Evolutionary conservation across 2,888 invertebrate species (phyloP), one percentile per base, ranked within the genome.

Genomic region (Acleris laterana): DNA sequence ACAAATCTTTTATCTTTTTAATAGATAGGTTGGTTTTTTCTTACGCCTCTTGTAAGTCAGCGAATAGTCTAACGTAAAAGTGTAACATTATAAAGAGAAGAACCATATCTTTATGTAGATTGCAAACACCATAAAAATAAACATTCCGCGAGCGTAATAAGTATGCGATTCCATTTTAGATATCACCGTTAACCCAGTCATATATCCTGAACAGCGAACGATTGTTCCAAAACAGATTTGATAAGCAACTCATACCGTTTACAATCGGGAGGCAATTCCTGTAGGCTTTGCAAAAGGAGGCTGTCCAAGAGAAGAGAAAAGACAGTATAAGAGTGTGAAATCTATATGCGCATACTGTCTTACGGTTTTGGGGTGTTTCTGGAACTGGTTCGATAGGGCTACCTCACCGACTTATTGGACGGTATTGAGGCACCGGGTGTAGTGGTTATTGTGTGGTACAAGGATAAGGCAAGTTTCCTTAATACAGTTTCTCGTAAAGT

Each of bases 121-220:
- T 28, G 7, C 28, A 28, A 32, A 32, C 32, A 32, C 32, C 32
- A 32, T 9, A 32, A 9, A 32, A 32, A 32, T 32, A 32, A 32
- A 32, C 32, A 32, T 32, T 32, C 32, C 3, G 32, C 32, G 32
- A 32, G 32, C 32, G 9, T 32, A 38, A 13, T 38, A 38, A n/a
- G 13, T 52, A 56, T 62, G 22, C 48, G 62, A 62, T 56, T 42
- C 55, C 25, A 50, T 55, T 49, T 48, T 32, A 55, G 48, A 56
- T 62, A 19, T 20, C 13, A 44, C 61, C 52, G 46, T 53, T 62
- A 62, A 32, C 55, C 22, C 32, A 48, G 46, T 32, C 62, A 48
- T 62, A 48, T 62, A 55, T 61, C 49, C 53, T 55, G n/a, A 22
- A 57, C 32, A 7, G 32, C 13, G 38, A n/a, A 20, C 53, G 53